Evolutionary conservation across 1,140 invertebrate species (phyloP).

Genomic region (Papilio xuthus): DNA sequence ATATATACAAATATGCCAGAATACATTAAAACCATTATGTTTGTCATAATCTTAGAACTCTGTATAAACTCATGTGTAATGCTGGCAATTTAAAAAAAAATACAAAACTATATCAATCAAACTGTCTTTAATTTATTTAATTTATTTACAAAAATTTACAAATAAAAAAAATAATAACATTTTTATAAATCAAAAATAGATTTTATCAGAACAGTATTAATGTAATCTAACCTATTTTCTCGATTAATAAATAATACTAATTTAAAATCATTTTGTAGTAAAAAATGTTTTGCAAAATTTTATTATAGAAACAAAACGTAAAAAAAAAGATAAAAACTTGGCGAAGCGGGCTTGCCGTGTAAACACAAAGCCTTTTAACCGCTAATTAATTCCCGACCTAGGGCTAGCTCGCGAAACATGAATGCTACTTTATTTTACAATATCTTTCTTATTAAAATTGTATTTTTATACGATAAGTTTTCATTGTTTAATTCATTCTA

Average conservation of each 20-base stretch:
- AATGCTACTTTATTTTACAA: neutral
- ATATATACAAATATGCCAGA: no score
- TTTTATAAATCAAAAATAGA: no score
- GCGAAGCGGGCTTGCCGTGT: neutral
- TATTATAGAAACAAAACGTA: neutral
- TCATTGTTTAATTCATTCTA: neutral
- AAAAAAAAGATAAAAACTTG: neutral
- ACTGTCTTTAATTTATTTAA: neutral
- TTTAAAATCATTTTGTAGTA: neutral
- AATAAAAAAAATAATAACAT: no score
- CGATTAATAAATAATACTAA: no score
- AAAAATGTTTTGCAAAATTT: neutral
- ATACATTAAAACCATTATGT: no score
- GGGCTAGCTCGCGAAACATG: neutral
- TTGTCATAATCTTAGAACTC: no score
- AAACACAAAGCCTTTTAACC: neutral
- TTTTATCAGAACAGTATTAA: no score
- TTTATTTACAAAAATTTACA: no score
- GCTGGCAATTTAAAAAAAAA: slow-evolving; percentile 5
- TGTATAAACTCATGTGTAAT: neutral
- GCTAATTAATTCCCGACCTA: neutral
- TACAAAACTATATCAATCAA: slow-evolving; percentile 20
- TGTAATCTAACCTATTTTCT: no score
- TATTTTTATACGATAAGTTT: neutral
- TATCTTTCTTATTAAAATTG: neutral